Evolutionary conservation across 2,888 invertebrate genomes (phyloP), one percentile per base, ranked within the genome.

Genomic region (Alloscopus bannaensis): DNA sequence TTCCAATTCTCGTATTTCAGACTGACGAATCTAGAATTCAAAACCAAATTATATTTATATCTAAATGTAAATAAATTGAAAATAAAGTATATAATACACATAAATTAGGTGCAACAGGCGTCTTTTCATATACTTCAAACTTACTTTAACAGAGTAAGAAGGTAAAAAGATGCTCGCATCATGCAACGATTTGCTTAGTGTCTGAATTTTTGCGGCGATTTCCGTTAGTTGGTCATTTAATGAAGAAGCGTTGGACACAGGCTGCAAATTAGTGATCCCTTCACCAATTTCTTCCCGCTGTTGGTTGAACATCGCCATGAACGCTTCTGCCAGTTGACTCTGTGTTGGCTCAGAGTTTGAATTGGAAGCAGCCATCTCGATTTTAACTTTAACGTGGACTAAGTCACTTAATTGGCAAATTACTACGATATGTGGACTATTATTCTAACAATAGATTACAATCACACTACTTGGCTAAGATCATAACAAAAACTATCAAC

Each of bases 101-200:
- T n/a, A n/a, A n/a, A n/a, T n/a, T n/a, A n/a, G n/a, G n/a, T n/a
- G n/a, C n/a, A n/a, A n/a, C n/a, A n/a, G n/a, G n/a, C n/a, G n/a
- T n/a, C n/a, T n/a, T n/a, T n/a, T n/a, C n/a, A n/a, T n/a, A n/a
- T n/a, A n/a, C n/a, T n/a, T n/a, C n/a, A n/a, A 31, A 28, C 18
- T 68, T 84, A 86, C 77, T 87, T 87, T 92, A 92, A 87, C 94
- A 91, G 87, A 95, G 85, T 94, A 96, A 69, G 93, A 93, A 75
- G 94, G 93, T 1, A 96, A 89, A 88, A 95, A 95, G 87, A 94
- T 91, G 50, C 93, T 93, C 16, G 95, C 95, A 80, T 93, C 92
- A 0, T 94, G 93, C 26, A 95, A 91, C 89, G 93, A 93, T 87
- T 93, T 93, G 87, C 95, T 94, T 79, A 95, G 88, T 81, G 92